Conservation (phyloP, 2,113 vertebrate species). For the Rhombomys opimus region DNA sequence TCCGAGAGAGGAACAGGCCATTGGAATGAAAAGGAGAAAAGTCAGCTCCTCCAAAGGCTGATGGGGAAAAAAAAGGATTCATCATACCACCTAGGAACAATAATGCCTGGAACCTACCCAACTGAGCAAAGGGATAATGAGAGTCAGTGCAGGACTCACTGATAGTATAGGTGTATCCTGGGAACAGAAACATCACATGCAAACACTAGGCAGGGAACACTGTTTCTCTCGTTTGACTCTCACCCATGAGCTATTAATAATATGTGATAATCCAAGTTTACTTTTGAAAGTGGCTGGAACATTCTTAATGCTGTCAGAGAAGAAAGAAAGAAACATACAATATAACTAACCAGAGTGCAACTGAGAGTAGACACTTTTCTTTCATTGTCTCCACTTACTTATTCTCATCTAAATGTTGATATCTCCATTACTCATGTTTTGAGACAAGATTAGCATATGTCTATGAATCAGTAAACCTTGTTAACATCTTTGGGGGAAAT, state of each 20-base stretch:
- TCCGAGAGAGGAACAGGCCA: background rate
- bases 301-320: constrained; percentile 5
- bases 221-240: background rate
- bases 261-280: background rate
- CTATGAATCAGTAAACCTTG: background rate
- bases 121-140: background rate
- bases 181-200: background rate
- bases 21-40: background rate
- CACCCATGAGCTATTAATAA: background rate
- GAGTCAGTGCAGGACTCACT: background rate
- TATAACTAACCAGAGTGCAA: background rate
- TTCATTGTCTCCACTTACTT: background rate
- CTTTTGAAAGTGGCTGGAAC: background rate
- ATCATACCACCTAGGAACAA: background rate
- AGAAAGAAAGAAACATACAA: background rate
- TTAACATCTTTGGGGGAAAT: background rate
- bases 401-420: background rate
- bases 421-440: background rate
- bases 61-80: background rate
- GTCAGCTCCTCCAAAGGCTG: background rate
- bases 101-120: background rate
- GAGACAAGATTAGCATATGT: background rate
- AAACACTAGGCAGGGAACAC: background rate
- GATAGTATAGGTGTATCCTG: background rate
- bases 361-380: background rate